Evolutionary conservation across 2,113 vertebrate genomes (phyloP), one percentile per base, ranked within the genome.

Genomic region (Labeo catla): DNA sequence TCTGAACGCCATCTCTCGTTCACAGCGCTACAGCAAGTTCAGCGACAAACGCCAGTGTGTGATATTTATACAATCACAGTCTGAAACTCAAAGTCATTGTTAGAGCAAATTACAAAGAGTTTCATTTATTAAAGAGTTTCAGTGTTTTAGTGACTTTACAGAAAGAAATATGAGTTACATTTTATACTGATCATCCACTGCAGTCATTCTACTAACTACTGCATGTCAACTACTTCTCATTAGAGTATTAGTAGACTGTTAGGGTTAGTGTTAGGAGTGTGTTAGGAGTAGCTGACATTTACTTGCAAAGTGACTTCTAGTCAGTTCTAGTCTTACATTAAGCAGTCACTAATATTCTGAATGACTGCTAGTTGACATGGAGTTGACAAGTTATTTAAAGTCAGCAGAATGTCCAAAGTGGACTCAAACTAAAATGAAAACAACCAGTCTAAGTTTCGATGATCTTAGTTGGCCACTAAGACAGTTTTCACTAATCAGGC

Each of bases 41-140:
- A 88, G 74, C 85, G 84, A 81, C 87, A 88, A 81, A 85, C 83
- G 81, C 57, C 83, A 79, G 63, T 54, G 52, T 88, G 87, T 86
- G 87, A 88, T 86, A 86, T 73, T 88, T 45, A 76, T 8, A 76
- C 72, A 76, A 72, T 72, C 39, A 73, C 36, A 72, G 36, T 36
- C 66, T 8, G 66, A 39, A 21, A 70, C 39, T 74, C 45, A 6
- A 23, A 74, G 11, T 23, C 43, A 23, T 11, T 4, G 5, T 7
- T 15, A 76, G 4, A 73, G 43, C 43, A 74, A 49, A 74, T 23
- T 23, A 13, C 0, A 12, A 28, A 65, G 13, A 65, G 4, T 28
- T 50, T 21, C 39, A 16, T 13, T 2, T 0, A 15, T 54, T 78
- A 16, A 45, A 81, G 61, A 65, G 52, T 54, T 59, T 54, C 2